Evolutionary conservation across 1,140 invertebrate genomes (phyloP), one percentile per base, ranked within the genome.

Genomic region (Bicyclus anynana): DNA sequence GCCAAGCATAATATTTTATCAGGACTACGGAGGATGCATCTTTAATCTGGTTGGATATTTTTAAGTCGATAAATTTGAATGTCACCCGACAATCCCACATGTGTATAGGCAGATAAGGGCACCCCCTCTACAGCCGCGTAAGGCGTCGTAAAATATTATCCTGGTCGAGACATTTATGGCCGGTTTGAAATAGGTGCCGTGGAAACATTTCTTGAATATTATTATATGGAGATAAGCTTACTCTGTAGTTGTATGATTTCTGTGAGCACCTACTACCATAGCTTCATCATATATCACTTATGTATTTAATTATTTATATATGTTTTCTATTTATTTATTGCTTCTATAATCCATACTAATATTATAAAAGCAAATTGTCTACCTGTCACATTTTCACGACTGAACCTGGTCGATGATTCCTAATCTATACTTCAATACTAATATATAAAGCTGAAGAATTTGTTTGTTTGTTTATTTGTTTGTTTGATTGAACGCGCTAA

Each of bases 11-110:
- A 53, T 54, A 60, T 46, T 55, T 61, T 61, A 54, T 51, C 59
- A 55, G 48, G 38, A 56, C 54, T 67, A 57, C 60, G 65, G 49
- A 62, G 61, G 54, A 63, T 61, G 58, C 37, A 82, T 82, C 80
- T 83, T 76, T 84, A 80, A 84, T 87, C 80, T 84, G 70, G 60
- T 58, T 68, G 78, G 71, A 62, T 84, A 78, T 79, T 85, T 85
- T 84, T 78, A 74, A 79, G 80, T 76, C 83, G 74, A 87, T 86
- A 87, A 87, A 85, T 86, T 86, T 82, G 79, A 77, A 71, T 84
- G 84, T 87, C 84, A 78, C 57, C 67, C 68, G 75, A 23, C 23
- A 23, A 23, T 44, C 40, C n/a, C 40, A 84, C 80, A 84, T 84
- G 80, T 84, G 82, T 74, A 47, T 16, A 77, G 79, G 77, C 73